Conservation (phyloP, 2,113 vertebrate species). For the Grallaria varia region DNA sequence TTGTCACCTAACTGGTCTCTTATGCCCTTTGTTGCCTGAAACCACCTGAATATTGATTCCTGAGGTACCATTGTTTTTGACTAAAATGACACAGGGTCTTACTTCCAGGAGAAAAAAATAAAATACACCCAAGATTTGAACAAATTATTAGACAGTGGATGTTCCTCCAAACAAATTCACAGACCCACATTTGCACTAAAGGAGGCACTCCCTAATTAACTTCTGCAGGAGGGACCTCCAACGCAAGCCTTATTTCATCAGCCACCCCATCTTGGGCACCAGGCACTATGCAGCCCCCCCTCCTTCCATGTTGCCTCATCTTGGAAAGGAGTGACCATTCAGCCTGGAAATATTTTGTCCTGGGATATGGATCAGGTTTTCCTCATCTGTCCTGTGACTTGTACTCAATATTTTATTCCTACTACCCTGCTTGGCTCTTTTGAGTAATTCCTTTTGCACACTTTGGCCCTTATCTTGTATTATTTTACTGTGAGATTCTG, state of each 20-base stretch:
- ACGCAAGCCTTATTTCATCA: not conserved
- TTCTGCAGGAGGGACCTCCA: not conserved
- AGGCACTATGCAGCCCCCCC: not conserved
- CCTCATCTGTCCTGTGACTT: no score
- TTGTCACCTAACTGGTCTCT: not conserved
- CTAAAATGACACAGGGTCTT: not conserved
- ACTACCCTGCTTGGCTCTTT: not conserved
- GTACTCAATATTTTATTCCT: not conserved
- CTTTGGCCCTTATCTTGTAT: not conserved
- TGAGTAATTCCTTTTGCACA: not conserved
- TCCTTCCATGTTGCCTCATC: not conserved
- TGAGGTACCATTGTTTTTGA: not conserved
- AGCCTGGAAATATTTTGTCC: not conserved
- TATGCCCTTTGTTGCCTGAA: not conserved
- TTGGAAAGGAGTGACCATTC: not conserved
- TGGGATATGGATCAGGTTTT: not conserved
- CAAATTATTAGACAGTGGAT: not conserved
- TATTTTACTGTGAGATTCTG: not conserved
- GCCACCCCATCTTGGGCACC: no score
- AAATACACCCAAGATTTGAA: not conserved
- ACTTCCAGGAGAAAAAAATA: not conserved
- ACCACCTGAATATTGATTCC: not conserved
- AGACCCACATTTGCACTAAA: not conserved
- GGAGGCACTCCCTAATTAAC: not conserved
- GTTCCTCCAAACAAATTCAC: not conserved